Conservation (phyloP, 2,113 vertebrate genomes). For the pig (Sus scrofa) region DNA sequence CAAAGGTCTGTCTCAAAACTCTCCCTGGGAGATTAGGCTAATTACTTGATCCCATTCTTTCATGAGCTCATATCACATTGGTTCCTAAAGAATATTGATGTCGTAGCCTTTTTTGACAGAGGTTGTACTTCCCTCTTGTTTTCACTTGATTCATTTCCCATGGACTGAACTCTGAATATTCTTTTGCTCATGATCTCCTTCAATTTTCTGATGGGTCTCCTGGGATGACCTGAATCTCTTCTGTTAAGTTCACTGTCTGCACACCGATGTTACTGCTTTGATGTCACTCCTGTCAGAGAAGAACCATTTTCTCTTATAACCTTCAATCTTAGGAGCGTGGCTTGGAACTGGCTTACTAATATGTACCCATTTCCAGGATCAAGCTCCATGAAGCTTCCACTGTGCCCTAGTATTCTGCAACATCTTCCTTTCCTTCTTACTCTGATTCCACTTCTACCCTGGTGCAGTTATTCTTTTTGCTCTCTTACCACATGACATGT, state of each 20-base stretch:
- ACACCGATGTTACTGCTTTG: not conserved
- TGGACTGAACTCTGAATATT: not conserved
- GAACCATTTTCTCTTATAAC: not conserved
- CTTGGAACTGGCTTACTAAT: not conserved
- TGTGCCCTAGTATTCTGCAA: not conserved
- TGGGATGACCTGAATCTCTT: not conserved
- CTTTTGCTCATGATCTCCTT: not conserved
- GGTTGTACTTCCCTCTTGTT: not conserved
- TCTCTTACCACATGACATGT: not conserved
- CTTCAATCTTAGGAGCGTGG: not conserved
- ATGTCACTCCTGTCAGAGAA: not conserved
- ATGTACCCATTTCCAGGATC: not conserved
- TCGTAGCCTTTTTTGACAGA: not conserved
- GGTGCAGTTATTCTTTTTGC: not conserved
- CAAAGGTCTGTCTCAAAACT: not conserved
- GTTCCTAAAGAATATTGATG: conserved; percentile 4
- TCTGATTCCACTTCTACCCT: not conserved
- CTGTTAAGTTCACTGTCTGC: not conserved
- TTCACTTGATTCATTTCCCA: not conserved
- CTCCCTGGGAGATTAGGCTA: not conserved
- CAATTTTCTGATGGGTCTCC: conserved; percentile 11
- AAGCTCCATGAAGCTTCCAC: not conserved
- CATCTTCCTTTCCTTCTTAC: not conserved
- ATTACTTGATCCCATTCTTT: conserved; percentile 4
- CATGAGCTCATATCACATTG: not conserved